Evolutionary conservation across 2,888 invertebrate genomes (phyloP), one percentile per base, ranked within the genome.

Genomic region (Caenorhabditis angaria): DNA sequence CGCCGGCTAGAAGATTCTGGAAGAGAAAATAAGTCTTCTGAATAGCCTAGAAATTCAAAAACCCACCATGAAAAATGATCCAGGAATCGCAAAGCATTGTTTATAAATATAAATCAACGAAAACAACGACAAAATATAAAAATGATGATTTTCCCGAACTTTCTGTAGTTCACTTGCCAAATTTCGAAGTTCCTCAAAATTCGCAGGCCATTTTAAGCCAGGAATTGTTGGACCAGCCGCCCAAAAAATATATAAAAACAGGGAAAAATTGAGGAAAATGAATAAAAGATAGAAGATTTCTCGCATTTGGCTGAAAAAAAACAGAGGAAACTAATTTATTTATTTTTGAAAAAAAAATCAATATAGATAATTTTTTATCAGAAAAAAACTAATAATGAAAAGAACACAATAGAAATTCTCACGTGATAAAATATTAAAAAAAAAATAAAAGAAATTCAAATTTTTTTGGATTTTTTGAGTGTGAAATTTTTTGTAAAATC

Each of bases 11-110:
- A 2, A 82, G 69, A 47, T 82, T 82, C 80, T 80, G 66, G 25
- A 74, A 70, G 48, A 25, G 14, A 25, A 59, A 27, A 27, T 28
- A 53, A 35, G 20, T 27, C 5, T 6, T 60, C 22, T 6, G 10
- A 60, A 29, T 22, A 35, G 28, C 22, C 12, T 10, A 20, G 51
- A 32, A 20, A 50, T 20, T 12, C n/a, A 55, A 25, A 22, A 0
- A 20, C 48, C 51, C 41, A 91, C 91, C 89, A 91, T 80, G 70
- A 91, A 89, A 48, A 90, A 90, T 28, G 91, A 91, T 24, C 91
- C 91, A 55, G 91, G 91, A 69, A 91, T 90, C 48, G 90, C 90
- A 87, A 91, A 91, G 10, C 90, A 88, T 83, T 91, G 91, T 82
- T 91, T 91, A 87, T 90, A 91, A 29, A 91, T 77, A 81, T 91